Evolutionary conservation across 53 echinoderm and acorn worm species (phyloP).

Genomic region (Paracentrotus lividus): DNA sequence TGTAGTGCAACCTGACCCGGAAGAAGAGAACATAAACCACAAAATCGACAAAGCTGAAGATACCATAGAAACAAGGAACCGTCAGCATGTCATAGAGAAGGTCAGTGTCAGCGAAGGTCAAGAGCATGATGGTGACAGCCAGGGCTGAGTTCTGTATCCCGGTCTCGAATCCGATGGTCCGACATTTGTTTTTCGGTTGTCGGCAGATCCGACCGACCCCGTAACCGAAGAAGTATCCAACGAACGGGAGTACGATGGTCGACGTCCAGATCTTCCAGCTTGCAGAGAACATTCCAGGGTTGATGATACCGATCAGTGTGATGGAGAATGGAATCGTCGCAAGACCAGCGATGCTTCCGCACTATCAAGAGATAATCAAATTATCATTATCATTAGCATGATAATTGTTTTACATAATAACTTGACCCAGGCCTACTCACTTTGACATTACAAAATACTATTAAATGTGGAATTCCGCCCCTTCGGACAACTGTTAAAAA

Average conservation of each 20-base stretch:
- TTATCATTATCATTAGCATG: background rate
- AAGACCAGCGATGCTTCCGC: constrained; percentile 53
- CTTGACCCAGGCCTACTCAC: no score
- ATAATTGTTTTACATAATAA: no score
- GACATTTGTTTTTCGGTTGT: constrained; percentile 58
- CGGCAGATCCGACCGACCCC: constrained; percentile 26
- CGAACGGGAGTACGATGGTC: constrained; percentile 43
- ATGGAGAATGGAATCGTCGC: constrained; percentile 45
- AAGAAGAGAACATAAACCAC: constrained; percentile 58
- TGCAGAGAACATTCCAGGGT: constrained; percentile 65
- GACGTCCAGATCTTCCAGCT: constrained; percentile 64
- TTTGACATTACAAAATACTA: no score
- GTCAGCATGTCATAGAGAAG: constrained; percentile 59
- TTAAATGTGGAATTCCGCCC: no score
- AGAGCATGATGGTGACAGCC: constrained; percentile 65
- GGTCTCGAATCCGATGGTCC: constrained; percentile 73
- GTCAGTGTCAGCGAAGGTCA: constrained; percentile 38
- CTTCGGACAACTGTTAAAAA: no score
- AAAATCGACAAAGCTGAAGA: constrained; percentile 58
- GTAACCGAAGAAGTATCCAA: constrained; percentile 69
- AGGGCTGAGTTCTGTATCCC: constrained; percentile 71
- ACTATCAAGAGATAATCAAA: background rate
- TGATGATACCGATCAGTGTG: constrained; percentile 62
- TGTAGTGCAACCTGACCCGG: background rate
- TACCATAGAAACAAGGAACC: constrained; percentile 63